Evolutionary conservation across 2,113 vertebrate genomes (phyloP), one percentile per base, ranked within the genome.

Genomic region (Syngnathoides biaculeatus): DNA sequence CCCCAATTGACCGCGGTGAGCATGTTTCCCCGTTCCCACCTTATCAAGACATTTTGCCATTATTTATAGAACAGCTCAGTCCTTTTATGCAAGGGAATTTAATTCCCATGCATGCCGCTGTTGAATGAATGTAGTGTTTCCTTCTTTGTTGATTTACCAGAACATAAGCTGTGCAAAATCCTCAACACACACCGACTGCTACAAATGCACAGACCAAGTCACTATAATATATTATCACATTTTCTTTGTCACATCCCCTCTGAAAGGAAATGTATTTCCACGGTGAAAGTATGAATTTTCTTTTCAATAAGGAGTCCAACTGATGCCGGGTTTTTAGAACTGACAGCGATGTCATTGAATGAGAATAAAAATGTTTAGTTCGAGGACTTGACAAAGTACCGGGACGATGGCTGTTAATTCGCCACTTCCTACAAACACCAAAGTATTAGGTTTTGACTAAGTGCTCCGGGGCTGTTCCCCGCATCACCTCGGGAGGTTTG

Each of bases 61-160:
- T 68, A 60, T 71, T 68, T 38, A 43, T 64, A 30, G 52, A 30
- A 2, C 53, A 26, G 50, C 19, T 4, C 43, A 27, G 45, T 55
- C 8, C 20, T 50, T 71, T 65, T 13, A 55, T 55, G 30, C 6
- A 14, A n/a, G 24, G 55, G 48, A 20, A 63, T 57, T 35, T 39
- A 39, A 35, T 20, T 22, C 40, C 50, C 45, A 38, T 38, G 27
- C 48, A 43, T 67, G 24, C 14, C 8, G 42, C 45, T 20, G 42
- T 65, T 65, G 20, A 65, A 65, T 50, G 63, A 50, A 50, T 50
- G 27, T 38, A 38, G 27, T 48, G 43, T 45, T 47, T 50, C 62
- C 26, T 17, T n/a, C 43, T 64, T 48, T 64, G 62, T 48, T 64
- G 43, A 65, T 65, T 65, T 65, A 27, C 45, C 63, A 65, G 63